Conservation (phyloP, 2,113 vertebrate genomes). For the Ammodytes marinus region DNA sequence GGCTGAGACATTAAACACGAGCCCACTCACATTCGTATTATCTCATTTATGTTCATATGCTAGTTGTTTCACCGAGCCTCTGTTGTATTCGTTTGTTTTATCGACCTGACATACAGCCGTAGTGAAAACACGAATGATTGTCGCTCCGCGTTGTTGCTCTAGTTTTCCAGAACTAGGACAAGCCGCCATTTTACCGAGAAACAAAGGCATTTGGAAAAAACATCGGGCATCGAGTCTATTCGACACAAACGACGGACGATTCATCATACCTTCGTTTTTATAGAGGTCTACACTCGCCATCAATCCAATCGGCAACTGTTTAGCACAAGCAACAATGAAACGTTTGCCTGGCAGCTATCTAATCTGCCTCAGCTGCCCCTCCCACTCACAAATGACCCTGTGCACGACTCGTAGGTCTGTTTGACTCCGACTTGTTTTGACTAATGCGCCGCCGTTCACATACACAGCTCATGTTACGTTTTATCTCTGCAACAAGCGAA, state of each 20-base stretch:
- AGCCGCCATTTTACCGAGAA: conserved; percentile 88
- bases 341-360: conserved; percentile 72
- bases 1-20: neutral
- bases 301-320: conserved; percentile 61
- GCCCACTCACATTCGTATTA: neutral
- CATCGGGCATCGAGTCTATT: conserved; percentile 48
- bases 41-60: neutral
- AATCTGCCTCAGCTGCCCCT: conserved; percentile 81
- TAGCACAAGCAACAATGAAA: conserved; percentile 72
- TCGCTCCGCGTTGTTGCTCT: conserved; percentile 77
- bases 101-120: neutral
- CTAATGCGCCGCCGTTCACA: conserved; percentile 22
- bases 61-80: neutral
- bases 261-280: conserved; percentile 65
- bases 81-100: neutral
- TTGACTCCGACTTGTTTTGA: conserved; percentile 51
- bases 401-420: conserved; percentile 73
- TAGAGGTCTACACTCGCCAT: conserved; percentile 48
- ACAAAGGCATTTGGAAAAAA: conserved; percentile 72
- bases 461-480: neutral
- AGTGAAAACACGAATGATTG: conserved; percentile 36
- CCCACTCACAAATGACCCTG: conserved; percentile 81
- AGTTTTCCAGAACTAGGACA: conserved; percentile 85
- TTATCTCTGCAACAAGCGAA: neutral
- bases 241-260: conserved; percentile 49